Evolutionary conservation across 64 coral and sea anemone species (phyloP).

Genomic region (Pocillopora verrucosa): DNA sequence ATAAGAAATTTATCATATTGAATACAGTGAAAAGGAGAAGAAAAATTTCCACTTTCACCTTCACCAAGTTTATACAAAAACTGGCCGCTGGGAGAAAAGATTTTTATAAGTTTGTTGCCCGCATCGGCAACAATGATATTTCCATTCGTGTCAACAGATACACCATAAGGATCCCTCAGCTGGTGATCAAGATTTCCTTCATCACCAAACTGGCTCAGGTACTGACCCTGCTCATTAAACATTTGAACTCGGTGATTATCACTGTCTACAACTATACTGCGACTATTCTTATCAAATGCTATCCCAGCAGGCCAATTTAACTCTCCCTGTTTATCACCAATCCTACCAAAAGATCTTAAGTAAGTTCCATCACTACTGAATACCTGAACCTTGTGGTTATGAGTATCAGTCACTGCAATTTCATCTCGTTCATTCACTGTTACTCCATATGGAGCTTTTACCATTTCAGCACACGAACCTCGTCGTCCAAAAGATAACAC

Average conservation of each 20-base stretch:
- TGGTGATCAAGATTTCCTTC: conserved; percentile 1
- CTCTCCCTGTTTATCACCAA: neutral
- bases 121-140: neutral
- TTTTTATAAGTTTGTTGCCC: neutral
- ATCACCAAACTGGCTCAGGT: neutral
- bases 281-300: neutral
- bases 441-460: neutral
- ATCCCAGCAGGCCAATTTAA: neutral
- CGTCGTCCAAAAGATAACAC: neutral
- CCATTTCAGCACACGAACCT: neutral
- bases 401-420: neutral
- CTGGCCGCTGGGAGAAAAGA: neutral
- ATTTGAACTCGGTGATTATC: neutral
- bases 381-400: neutral
- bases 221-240: neutral
- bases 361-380: conserved; percentile 1
- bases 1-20: neutral
- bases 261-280: neutral
- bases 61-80: neutral
- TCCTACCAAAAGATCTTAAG: neutral
- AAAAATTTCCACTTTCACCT: neutral
- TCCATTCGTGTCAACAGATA: neutral
- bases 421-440: neutral
- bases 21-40: neutral
- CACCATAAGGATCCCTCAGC: neutral